phyloP scores from a whole-genome alignment of 2,888 invertebrate genomes.

The Cynaeus angustus region DNA sequence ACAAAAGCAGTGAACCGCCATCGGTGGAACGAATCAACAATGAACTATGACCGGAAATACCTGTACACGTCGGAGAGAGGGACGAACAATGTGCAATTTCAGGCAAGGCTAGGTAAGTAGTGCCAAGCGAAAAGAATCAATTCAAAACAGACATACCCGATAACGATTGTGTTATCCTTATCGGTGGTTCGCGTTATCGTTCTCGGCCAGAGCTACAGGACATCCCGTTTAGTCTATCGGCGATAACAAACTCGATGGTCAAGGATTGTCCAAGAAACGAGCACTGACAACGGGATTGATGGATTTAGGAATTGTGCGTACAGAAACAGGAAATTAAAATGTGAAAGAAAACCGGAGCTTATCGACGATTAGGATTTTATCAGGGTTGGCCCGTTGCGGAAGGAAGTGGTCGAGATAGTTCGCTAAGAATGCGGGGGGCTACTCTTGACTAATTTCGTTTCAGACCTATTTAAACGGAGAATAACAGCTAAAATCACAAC shows the following conservation, averaged over 20 bases:
- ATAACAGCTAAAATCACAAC: too few species aligned
- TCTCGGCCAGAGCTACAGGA: slow-evolving; percentile 59
- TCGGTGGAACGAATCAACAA: slow-evolving; percentile 60
- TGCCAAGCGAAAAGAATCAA: slow-evolving; percentile 47
- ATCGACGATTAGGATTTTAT: slow-evolving; percentile 32
- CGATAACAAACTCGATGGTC: slow-evolving; percentile 38
- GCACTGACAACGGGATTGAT: slow-evolving; percentile 23
- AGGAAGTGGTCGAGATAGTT: slow-evolving; percentile 50
- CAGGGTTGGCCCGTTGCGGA: slow-evolving; percentile 46
- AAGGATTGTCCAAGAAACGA: slow-evolving; percentile 32
- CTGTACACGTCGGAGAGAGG: slow-evolving; percentile 48
- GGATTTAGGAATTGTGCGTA: slow-evolving; percentile 16
- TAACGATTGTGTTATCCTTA: slow-evolving; percentile 46
- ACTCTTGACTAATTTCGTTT: not conserved
- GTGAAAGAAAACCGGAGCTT: slow-evolving; percentile 37
- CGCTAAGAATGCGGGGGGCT: slow-evolving; percentile 13
- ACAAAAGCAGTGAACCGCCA: slow-evolving; percentile 28
- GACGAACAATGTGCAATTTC: slow-evolving; percentile 63
- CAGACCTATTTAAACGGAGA: too few species aligned
- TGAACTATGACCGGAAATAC: slow-evolving; percentile 57
- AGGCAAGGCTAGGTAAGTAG: slow-evolving; percentile 60
- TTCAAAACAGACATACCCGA: slow-evolving; percentile 49
- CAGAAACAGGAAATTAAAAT: slow-evolving; percentile 51
- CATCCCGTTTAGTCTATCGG: slow-evolving; percentile 58
- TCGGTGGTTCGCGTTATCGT: slow-evolving; percentile 55